Conservation (phyloP, 2,888 invertebrate species). For the Cotesia congregata region DNA sequence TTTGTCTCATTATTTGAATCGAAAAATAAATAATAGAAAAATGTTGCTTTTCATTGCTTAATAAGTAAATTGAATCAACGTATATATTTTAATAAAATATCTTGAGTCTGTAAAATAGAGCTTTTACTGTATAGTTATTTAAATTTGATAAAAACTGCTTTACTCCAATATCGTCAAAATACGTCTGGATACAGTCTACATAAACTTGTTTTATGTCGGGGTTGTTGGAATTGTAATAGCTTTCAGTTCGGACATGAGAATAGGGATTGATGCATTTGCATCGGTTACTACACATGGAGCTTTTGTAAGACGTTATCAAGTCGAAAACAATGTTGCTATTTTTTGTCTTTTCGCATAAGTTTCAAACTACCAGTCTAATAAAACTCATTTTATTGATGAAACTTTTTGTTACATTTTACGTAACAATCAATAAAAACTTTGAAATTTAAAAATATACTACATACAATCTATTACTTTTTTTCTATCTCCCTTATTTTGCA, state of each 20-base stretch:
- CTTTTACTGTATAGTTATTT: background rate
- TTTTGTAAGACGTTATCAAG: background rate
- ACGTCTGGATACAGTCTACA: background rate
- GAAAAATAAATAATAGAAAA: no score
- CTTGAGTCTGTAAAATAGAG: background rate
- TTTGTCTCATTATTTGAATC: no score
- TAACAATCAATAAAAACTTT: background rate
- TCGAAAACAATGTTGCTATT: background rate
- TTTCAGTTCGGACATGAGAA: slow-evolving; percentile 51
- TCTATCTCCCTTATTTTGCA: no score
- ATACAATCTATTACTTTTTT: background rate
- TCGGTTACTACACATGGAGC: background rate
- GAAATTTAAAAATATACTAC: background rate
- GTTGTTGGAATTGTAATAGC: slow-evolving; percentile 68
- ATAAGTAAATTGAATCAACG: no score
- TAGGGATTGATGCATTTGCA: slow-evolving; percentile 28
- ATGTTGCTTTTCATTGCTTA: no score
- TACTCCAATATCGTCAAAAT: slow-evolving; percentile 24
- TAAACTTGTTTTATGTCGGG: slow-evolving; percentile 61
- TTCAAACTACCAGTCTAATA: background rate
- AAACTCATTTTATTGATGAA: background rate
- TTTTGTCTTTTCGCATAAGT: background rate
- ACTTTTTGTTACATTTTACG: background rate
- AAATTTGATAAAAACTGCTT: background rate
- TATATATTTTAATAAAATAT: background rate